Evolutionary conservation across 2,888 invertebrate species (phyloP), one percentile per base, ranked within the genome.

Genomic region (Cantharis nigra): DNA sequence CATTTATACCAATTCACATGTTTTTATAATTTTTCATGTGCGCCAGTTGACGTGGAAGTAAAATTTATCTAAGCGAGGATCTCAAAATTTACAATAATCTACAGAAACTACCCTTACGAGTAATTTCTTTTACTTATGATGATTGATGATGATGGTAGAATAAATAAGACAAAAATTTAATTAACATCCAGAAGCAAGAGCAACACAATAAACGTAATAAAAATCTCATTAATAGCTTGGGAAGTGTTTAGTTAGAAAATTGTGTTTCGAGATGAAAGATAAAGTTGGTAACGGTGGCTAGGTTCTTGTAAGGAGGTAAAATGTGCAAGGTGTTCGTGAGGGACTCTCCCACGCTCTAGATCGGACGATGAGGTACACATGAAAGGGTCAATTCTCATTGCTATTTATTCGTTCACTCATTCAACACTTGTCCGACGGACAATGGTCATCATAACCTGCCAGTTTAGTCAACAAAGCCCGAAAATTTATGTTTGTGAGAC

Each of bases 281-380:
- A 75, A 72, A 69, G 63, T 63, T 70, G 64, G 70, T 82, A 82
- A 82, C 81, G 82, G 81, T 81, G 80, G 83, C 82, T 79, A 77
- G 65, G 49, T 75, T 76, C 69, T 77, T 78, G 72, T 77, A 74
- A 67, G 72, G 64, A 74, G 74, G 71, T 75, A 77, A 77, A 70
- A 77, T 78, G 78, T 76, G 87, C 87, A 89, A 89, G 87, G 87
- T 87, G 85, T 81, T 87, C 83, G 83, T 83, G 85, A 85, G 83
- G 76, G 87, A 89, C 88, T 88, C 90, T 90, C 90, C 90, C 90
- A 90, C 90, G 90, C 89, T 90, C 89, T 85, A 87, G 86, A 88
- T 89, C 87, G 86, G 85, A 86, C 87, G 84, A 84, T 85, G 83
- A 84, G 83, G 74, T 74, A 49, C 49, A 71, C 71, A 76, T 74